Conservation (phyloP, 2,113 vertebrate species). For the Monarcha castaneiventris region DNA sequence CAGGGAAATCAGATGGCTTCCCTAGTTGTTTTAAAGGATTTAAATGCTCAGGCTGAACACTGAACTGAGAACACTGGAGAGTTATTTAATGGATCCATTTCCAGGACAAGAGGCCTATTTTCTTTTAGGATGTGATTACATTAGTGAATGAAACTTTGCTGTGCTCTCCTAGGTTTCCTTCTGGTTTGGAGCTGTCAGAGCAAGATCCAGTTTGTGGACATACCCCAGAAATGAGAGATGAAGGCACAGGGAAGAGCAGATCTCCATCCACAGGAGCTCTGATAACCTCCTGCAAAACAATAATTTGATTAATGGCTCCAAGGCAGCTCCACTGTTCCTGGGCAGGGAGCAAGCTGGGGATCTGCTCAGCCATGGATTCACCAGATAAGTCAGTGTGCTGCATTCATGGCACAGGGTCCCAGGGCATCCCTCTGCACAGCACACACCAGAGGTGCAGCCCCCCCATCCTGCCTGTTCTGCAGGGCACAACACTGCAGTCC, state of each 20-base stretch:
- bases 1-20: conserved; percentile 41
- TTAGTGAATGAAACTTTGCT: neutral
- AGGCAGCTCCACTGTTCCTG: neutral
- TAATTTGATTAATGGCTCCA: neutral
- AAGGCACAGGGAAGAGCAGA: neutral
- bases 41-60: neutral
- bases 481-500: neutral
- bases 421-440: neutral
- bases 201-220: neutral
- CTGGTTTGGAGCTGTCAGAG: neutral
- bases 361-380: neutral
- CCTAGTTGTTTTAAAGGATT: conserved; percentile 5
- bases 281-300: neutral
- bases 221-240: neutral
- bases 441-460: neutral
- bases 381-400: neutral
- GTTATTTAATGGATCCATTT: neutral
- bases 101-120: conserved; percentile 17
- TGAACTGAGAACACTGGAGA: neutral
- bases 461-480: neutral
- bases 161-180: neutral
- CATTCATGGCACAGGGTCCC: neutral
- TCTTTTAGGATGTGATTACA: neutral
- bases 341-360: neutral
- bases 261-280: neutral